Percentiles rank a stretch among this genome's conserved stretches.
Evolutionary conservation across 1,140 invertebrate species (phyloP).

Genomic region (Stegodyphus dumicola): DNA sequence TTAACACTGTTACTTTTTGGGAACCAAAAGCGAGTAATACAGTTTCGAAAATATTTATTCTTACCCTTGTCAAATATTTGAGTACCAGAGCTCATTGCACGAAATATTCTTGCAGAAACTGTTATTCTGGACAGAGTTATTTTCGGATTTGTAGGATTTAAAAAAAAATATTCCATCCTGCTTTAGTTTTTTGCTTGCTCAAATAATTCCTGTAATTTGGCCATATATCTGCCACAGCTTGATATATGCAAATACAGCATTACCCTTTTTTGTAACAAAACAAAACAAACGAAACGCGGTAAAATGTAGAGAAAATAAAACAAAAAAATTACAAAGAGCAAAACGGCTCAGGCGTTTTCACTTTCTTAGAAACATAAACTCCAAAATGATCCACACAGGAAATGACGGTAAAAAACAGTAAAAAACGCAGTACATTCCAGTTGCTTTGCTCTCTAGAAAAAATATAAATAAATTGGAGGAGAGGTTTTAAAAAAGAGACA

Average conservation of each 20-base stretch:
- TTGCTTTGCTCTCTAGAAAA: slow-evolving; percentile 9
- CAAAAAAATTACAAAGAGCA: not conserved
- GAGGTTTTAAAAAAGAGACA: not conserved
- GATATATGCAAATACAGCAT: not conserved
- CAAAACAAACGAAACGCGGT: not conserved
- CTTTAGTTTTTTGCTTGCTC: slow-evolving; percentile 3
- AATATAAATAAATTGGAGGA: slow-evolving; percentile 27
- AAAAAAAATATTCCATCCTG: not conserved
- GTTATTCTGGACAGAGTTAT: too few relatives aligned
- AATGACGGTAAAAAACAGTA: slow-evolving; percentile 17
- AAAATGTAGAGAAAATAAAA: not conserved
- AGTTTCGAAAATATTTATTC: too few relatives aligned
- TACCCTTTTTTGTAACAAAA: slow-evolving; percentile 4
- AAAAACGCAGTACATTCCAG: slow-evolving; percentile 21
- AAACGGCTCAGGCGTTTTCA: slow-evolving; percentile 16
- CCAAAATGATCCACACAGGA: slow-evolving; percentile 8
- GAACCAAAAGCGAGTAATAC: too few relatives aligned
- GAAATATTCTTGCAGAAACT: too few relatives aligned
- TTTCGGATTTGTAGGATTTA: not conserved
- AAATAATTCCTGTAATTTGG: slow-evolving; percentile 28
- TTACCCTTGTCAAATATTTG: too few relatives aligned
- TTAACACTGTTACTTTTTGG: too few relatives aligned
- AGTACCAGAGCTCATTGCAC: too few relatives aligned
- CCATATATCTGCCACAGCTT: slow-evolving; percentile 21
- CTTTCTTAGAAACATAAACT: slow-evolving; percentile 36